Conservation (phyloP, 2,888 invertebrate species). For the Crematogaster levior region DNA sequence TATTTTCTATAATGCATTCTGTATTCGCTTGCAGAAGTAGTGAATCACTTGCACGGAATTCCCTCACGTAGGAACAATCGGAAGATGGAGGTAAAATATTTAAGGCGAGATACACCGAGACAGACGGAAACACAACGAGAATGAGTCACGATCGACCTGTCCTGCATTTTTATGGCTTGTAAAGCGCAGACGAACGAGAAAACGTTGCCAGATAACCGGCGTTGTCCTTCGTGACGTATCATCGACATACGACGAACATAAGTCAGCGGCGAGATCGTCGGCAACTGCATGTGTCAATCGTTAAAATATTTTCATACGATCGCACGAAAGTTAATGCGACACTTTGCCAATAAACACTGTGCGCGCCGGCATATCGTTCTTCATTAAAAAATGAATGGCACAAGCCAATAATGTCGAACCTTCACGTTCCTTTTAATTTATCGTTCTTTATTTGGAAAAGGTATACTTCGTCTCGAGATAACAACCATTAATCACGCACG, state of each 20-base stretch:
- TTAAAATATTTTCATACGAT: background rate
- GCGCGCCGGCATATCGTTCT: background rate
- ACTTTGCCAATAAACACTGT: background rate
- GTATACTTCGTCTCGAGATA: slow-evolving; percentile 14
- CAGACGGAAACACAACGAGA: background rate
- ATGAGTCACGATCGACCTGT: slow-evolving; percentile 29
- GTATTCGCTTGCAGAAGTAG: background rate
- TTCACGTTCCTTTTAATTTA: background rate
- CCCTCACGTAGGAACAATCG: slow-evolving; percentile 15
- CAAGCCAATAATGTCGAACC: background rate
- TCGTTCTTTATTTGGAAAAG: background rate
- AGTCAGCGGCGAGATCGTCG: background rate
- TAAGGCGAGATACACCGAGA: slow-evolving; percentile 7
- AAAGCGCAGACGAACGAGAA: slow-evolving; percentile 29
- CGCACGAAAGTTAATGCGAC: slow-evolving; percentile 19
- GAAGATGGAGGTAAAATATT: slow-evolving; percentile 33
- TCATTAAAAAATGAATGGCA: background rate
- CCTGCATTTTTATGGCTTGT: slow-evolving; percentile 43
- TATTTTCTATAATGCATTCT: background rate
- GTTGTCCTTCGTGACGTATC: slow-evolving; percentile 10
- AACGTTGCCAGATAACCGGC: slow-evolving; percentile 27
- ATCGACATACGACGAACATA: background rate
- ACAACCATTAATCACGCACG: slow-evolving; percentile 13
- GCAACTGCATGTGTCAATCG: background rate
- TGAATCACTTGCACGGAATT: slow-evolving; percentile 17